A percentile compares a stretch with the other conserved stretches of the same genome.
phyloP scores from a whole-genome alignment of 2,113 vertebrate species.

The Synchiropus splendidus region DNA sequence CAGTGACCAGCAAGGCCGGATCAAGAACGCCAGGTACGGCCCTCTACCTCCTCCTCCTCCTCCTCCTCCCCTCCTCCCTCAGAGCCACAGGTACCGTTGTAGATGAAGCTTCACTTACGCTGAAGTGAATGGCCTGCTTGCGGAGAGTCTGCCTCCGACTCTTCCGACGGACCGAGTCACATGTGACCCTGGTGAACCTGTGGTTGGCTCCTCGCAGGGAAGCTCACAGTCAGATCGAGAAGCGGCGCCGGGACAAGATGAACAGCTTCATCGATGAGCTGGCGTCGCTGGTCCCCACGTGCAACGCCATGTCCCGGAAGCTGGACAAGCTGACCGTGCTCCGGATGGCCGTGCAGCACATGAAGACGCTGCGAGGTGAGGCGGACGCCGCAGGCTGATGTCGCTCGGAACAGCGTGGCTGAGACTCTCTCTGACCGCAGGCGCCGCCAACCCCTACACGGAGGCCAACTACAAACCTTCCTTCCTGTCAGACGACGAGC shows the following conservation, averaged over 20 bases:
- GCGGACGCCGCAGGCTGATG: no score
- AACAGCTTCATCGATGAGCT: conserved; percentile 98
- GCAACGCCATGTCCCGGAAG: conserved; percentile 96
- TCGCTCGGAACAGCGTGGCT: no score
- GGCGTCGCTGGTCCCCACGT: conserved; percentile 92
- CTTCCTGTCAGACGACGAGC: conserved; percentile 94
- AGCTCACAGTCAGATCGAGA: conserved; percentile 97
- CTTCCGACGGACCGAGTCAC: no score
- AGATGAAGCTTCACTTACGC: no score
- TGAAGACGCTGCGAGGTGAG: conserved; percentile 95
- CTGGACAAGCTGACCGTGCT: conserved; percentile 95
- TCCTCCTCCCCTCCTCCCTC: no score
- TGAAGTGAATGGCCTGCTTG: no score
- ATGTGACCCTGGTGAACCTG: not conserved
- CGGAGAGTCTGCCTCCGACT: no score
- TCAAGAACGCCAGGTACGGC: conserved; percentile 92
- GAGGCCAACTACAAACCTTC: conserved; percentile 98
- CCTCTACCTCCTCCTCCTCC: not conserved
- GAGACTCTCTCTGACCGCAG: conserved; percentile 47
- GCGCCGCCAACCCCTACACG: conserved; percentile 92
- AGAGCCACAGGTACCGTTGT: no score
- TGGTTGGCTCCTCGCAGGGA: conserved; percentile 65
- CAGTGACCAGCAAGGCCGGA: conserved; percentile 91
- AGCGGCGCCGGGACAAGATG: conserved; percentile 95
- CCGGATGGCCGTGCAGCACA: conserved; percentile 97